A percentile compares a stretch with the other conserved stretches of the same genome.
Conservation (phyloP, 2,888 invertebrate genomes). For the Graphium colonna region DNA sequence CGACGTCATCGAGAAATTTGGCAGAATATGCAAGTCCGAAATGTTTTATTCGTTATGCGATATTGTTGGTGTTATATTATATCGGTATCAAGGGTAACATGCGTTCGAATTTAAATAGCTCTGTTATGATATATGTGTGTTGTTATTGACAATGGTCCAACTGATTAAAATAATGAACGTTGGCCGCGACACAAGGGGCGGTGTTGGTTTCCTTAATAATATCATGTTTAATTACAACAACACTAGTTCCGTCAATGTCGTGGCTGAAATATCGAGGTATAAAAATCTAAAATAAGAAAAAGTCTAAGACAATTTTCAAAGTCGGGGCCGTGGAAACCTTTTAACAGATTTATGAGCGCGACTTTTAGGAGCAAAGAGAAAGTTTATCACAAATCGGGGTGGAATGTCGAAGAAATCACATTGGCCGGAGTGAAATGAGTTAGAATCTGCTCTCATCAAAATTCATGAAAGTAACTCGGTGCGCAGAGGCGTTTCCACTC, state of each 20-base stretch:
- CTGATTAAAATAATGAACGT: constrained; percentile 18
- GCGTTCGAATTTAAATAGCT: constrained; percentile 10
- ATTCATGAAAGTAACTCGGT: constrained; percentile 39
- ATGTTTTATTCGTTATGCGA: background rate
- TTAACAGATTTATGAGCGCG: constrained; percentile 5
- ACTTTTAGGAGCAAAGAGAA: constrained; percentile 24
- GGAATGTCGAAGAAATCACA: constrained; percentile 13
- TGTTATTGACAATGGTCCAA: constrained; percentile 22
- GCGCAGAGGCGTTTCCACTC: constrained; percentile 2
- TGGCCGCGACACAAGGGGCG: background rate
- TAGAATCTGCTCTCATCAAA: constrained; percentile 42
- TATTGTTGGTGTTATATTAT: constrained; percentile 5
- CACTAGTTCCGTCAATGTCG: background rate
- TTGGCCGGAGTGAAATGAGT: constrained; percentile 30
- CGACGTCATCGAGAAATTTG: constrained; percentile 1
- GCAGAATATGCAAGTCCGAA: background rate
- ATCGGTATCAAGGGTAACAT: constrained; percentile 9
- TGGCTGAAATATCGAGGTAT: background rate
- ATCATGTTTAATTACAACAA: background rate
- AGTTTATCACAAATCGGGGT: constrained; percentile 5
- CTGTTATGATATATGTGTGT: constrained; percentile 9
- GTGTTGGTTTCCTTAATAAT: background rate
- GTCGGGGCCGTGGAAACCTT: constrained; percentile 27
- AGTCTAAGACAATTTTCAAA: background rate
- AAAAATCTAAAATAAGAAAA: no score